A percentile compares a stretch with the other conserved stretches of the same genome.
These are phyloP conservation scores for Narcine bancroftii DNA, from an alignment of 2,113 vertebrate genomes.

Conservation along the genomic window DNA sequence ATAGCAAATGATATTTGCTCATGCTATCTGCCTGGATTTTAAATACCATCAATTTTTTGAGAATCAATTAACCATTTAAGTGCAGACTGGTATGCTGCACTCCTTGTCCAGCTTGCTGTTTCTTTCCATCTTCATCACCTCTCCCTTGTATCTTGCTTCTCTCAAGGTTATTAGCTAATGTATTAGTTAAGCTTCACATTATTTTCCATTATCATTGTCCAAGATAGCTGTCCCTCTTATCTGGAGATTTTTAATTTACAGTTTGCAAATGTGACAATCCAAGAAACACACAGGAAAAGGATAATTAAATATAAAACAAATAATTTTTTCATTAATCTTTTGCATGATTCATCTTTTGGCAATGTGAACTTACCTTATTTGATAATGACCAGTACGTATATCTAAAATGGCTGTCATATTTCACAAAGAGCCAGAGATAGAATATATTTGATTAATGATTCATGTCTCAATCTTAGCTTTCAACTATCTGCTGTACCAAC, in stretches of 20 bases:
- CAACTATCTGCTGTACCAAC: conserved; percentile 2
- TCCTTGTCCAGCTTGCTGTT: background rate
- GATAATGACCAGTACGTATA: conserved; percentile 18
- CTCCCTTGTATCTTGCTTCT: background rate
- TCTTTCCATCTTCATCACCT: background rate
- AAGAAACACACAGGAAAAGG: background rate
- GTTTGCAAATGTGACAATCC: background rate
- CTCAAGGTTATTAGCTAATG: background rate
- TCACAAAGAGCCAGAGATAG: conserved; percentile 32
- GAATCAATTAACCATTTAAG: background rate
- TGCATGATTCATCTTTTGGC: conserved; percentile 26
- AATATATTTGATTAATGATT: background rate
- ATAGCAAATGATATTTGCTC: background rate
- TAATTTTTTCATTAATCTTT: background rate
- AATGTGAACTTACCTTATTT: background rate
- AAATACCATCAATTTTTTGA: background rate
- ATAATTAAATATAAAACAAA: background rate
- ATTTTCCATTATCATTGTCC: background rate
- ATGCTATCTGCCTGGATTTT: background rate
- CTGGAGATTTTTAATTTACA: background rate
- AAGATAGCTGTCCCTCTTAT: background rate
- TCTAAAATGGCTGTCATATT: background rate
- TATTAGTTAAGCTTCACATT: background rate
- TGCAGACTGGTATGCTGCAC: background rate
- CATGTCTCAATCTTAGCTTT: conserved; percentile 7